A percentile compares a stretch with the other conserved stretches of the same genome.
These are phyloP conservation scores for Catostylus mosaicus DNA, from an alignment of 30 jellyfish, hydroid and myxozoan genomes.

Conservation along the genomic window DNA sequence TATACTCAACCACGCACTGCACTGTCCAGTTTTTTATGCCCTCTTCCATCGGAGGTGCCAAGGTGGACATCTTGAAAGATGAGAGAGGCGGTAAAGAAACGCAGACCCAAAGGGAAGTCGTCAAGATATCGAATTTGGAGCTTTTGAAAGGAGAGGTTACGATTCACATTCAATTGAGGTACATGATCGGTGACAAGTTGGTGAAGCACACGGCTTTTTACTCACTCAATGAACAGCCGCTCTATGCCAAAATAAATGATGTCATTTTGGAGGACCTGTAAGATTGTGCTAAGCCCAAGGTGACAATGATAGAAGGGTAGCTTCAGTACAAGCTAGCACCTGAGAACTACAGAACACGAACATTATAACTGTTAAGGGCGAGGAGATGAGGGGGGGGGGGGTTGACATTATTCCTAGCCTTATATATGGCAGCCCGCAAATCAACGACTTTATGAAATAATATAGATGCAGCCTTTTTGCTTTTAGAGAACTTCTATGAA, in stretches of 20 bases:
- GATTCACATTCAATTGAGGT: constrained; percentile 73
- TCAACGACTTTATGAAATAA: no score
- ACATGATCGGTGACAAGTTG: constrained; percentile 39
- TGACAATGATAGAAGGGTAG: no score
- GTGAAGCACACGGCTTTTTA: constrained; percentile 60
- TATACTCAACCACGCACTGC: constrained; percentile 31
- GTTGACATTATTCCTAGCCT: no score
- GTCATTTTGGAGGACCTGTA: background rate
- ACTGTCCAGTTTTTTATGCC: constrained; percentile 72
- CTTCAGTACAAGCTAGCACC: no score
- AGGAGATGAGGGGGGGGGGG: no score
- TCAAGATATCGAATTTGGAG: constrained; percentile 79
- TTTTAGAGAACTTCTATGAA: no score
- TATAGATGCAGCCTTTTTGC: no score
- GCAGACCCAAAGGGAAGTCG: constrained; percentile 38
- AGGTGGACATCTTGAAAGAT: constrained; percentile 56
- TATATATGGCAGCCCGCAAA: no score
- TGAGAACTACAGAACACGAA: no score
- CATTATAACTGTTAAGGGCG: no score
- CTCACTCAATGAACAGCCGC: constrained; percentile 66
- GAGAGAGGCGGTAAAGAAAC: constrained; percentile 35
- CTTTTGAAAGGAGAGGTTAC: constrained; percentile 80
- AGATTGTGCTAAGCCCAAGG: no score
- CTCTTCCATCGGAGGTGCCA: constrained; percentile 85
- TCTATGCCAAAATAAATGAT: constrained; percentile 72